Conservation (phyloP, 2,797 vertebrate species). For the Gadopsis bispinosus region DNA sequence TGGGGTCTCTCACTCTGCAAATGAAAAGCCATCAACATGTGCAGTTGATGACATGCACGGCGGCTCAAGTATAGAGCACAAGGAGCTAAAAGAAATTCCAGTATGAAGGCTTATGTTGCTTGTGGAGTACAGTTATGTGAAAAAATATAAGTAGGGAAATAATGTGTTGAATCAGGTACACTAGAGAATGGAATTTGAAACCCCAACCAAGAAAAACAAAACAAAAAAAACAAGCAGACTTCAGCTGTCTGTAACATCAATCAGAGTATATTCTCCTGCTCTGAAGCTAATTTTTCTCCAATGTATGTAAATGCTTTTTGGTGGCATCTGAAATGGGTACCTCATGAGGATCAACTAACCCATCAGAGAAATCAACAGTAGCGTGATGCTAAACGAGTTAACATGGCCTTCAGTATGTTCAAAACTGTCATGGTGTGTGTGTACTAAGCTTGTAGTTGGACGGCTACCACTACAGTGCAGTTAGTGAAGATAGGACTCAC, state of each 20-base stretch:
- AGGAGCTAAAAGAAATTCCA: conserved; percentile 5
- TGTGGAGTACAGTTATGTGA: not conserved
- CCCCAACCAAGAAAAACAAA: not conserved
- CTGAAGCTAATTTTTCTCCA: conserved; percentile 7
- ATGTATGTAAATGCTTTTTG: conserved; percentile 8
- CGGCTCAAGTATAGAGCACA: not conserved
- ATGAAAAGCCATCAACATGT: not conserved
- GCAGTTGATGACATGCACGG: not conserved
- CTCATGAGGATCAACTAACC: conserved; percentile 18
- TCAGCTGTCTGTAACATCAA: conserved; percentile 11
- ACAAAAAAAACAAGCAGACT: not conserved
- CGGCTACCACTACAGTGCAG: conserved; percentile 56
- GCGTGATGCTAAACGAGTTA: conserved; percentile 28
- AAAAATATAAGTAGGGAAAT: conserved; percentile 4
- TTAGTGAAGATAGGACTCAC: conserved; percentile 69
- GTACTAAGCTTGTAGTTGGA: conserved; percentile 40
- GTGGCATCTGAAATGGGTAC: not conserved
- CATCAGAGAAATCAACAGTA: conserved; percentile 12
- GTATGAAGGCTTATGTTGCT: not conserved
- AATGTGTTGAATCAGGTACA: conserved; percentile 14
- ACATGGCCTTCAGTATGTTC: conserved; percentile 23
- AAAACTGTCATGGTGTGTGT: conserved; percentile 13
- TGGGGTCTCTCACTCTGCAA: not conserved
- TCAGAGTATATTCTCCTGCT: conserved; percentile 11
- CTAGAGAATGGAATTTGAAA: conserved; percentile 5